phyloP scores from a whole-genome alignment of 2,888 invertebrate species.

The Eurytoma adleriae region DNA sequence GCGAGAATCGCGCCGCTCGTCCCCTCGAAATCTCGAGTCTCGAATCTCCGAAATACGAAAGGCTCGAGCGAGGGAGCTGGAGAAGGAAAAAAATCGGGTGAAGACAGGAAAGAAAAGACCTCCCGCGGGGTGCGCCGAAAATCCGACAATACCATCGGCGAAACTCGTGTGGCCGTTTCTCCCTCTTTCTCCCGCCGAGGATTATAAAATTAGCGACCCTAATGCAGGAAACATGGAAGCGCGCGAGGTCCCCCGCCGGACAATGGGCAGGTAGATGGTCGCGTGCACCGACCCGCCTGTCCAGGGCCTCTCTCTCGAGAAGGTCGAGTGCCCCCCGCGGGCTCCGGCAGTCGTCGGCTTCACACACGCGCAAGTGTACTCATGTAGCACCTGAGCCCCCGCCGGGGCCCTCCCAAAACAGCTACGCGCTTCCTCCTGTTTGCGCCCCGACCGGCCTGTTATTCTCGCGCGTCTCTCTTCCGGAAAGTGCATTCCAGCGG shows the following conservation, averaged over 20 bases:
- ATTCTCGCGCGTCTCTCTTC: constrained; percentile 7
- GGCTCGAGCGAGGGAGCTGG: background rate
- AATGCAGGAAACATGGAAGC: constrained; percentile 65
- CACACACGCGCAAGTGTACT: background rate
- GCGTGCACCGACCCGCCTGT: background rate
- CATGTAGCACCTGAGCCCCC: background rate
- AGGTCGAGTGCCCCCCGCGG: constrained; percentile 37
- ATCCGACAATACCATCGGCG: no score
- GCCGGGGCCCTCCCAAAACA: background rate
- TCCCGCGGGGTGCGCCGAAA: background rate
- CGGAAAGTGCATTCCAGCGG: constrained; percentile 7
- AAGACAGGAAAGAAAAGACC: constrained; percentile 5
- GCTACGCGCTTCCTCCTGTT: background rate
- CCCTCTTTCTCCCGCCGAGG: constrained; percentile 60
- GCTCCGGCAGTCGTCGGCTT: background rate
- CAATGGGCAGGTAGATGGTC: constrained; percentile 13
- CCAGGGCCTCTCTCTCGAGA: background rate
- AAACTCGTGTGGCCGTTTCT: no score
- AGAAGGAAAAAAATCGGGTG: background rate
- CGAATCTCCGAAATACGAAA: no score
- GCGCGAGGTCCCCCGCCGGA: background rate
- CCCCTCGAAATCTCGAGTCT: no score
- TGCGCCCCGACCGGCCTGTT: background rate
- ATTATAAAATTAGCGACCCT: constrained; percentile 70
- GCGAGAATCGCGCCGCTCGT: background rate